phyloP scores from a whole-genome alignment of 35 echinoderm and acorn worm species.

The Stichopus chloronotus region DNA sequence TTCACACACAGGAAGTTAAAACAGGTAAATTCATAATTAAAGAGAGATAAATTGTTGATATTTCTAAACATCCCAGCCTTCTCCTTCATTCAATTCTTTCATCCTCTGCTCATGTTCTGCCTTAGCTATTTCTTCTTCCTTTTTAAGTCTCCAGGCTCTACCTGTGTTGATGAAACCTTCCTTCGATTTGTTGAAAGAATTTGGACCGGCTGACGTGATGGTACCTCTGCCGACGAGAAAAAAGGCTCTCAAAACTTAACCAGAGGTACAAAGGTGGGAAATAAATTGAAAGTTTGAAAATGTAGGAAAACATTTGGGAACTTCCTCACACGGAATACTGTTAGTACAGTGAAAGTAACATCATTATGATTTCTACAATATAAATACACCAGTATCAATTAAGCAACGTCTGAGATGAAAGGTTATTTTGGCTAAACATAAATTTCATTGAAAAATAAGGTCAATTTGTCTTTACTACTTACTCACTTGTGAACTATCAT shows the following conservation, averaged over 20 bases:
- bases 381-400: no score
- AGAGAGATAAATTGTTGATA: background rate
- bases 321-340: background rate
- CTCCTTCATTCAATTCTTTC: conserved; percentile 16
- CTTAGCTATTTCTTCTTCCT: conserved; percentile 56
- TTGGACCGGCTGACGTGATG: conserved; percentile 84
- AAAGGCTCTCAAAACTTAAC: background rate
- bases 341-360: no score
- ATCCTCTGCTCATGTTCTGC: conserved; percentile 37
- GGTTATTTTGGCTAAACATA: no score
- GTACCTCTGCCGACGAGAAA: conserved; percentile 59
- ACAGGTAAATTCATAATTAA: background rate
- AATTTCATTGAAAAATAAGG: no score
- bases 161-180: conserved; percentile 69
- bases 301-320: background rate
- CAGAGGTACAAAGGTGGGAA: no score
- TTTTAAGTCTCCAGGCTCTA: conserved; percentile 67
- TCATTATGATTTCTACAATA: no score
- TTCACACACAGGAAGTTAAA: background rate
- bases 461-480: no score
- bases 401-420: no score
- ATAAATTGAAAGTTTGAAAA: background rate
- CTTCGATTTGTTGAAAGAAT: conserved; percentile 86
- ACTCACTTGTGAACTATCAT: no score
- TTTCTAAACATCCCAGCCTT: conserved; percentile 23